A percentile compares a stretch with the other conserved stretches of the same genome.
Conservation (phyloP, 1,140 invertebrate species). For the Orius insidiosus region DNA sequence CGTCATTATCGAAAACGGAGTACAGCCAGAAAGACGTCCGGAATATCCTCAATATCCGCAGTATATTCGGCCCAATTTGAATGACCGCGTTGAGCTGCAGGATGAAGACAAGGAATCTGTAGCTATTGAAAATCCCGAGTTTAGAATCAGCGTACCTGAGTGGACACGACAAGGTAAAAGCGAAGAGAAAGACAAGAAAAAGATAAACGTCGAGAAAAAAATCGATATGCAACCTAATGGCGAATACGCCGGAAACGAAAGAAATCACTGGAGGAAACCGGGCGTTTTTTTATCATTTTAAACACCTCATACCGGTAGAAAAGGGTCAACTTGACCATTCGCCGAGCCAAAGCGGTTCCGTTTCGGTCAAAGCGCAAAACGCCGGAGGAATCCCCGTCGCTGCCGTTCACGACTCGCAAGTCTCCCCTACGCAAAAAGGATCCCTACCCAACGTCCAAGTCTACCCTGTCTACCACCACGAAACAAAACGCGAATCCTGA, state of each 20-base stretch:
- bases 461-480: conserved; percentile 12
- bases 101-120: conserved; percentile 17
- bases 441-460: conserved; percentile 14
- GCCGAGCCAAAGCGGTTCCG: neutral
- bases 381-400: conserved; percentile 7
- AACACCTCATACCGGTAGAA: neutral
- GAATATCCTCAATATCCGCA: neutral
- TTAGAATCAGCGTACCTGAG: neutral
- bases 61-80: neutral
- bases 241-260: neutral
- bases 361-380: neutral
- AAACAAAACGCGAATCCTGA: no score
- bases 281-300: conserved; percentile 4
- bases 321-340: no score
- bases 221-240: neutral
- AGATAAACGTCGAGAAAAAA: neutral
- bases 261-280: neutral
- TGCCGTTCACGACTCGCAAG: conserved; percentile 22
- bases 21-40: neutral
- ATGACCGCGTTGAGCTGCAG: neutral
- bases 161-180: conserved; percentile 4
- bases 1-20: conserved; percentile 2
- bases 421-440: conserved; percentile 15
- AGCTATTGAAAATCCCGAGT: conserved; percentile 20
- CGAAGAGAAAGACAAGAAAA: neutral